These are phyloP conservation scores for Meganola albula DNA, from an alignment of 2,888 invertebrate species.

Conservation along the genomic window DNA sequence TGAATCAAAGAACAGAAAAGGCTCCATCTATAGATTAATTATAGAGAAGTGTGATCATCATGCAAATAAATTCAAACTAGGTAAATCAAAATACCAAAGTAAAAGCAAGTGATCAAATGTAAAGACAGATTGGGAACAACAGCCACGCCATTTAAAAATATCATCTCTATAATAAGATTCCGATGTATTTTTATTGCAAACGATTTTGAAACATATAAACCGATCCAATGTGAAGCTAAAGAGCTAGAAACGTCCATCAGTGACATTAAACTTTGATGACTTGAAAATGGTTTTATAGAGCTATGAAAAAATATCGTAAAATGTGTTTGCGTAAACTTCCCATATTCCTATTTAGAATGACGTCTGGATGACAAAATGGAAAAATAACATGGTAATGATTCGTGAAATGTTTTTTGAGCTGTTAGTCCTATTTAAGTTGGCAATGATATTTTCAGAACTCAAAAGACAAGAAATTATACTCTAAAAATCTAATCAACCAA, in stretches of 20 bases:
- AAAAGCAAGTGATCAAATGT: slow-evolving; percentile 10
- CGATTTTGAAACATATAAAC: slow-evolving; percentile 29
- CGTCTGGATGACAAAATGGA: slow-evolving; percentile 31
- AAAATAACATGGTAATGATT: too few species aligned
- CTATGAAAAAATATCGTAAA: slow-evolving; percentile 41
- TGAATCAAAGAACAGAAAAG: too few species aligned
- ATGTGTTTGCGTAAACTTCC: slow-evolving; percentile 29
- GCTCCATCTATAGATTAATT: too few species aligned
- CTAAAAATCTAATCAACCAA: too few species aligned
- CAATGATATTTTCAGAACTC: too few species aligned
- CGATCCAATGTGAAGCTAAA: slow-evolving; percentile 20
- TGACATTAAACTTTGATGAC: slow-evolving; percentile 40
- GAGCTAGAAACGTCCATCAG: slow-evolving; percentile 27
- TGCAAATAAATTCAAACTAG: too few species aligned
- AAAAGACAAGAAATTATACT: too few species aligned
- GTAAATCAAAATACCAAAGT: too few species aligned
- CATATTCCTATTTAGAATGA: slow-evolving; percentile 19
- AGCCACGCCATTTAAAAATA: slow-evolving; percentile 2
- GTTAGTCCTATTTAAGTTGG: too few species aligned
- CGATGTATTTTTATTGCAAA: slow-evolving; percentile 23
- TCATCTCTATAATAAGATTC: slow-evolving; percentile 7
- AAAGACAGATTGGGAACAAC: slow-evolving; percentile 13
- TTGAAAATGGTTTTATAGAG: slow-evolving; percentile 37
- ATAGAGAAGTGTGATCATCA: too few species aligned
- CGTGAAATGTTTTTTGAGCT: too few species aligned